Conservation (phyloP, 2,888 invertebrate species). For the Blastobasis adustella region DNA sequence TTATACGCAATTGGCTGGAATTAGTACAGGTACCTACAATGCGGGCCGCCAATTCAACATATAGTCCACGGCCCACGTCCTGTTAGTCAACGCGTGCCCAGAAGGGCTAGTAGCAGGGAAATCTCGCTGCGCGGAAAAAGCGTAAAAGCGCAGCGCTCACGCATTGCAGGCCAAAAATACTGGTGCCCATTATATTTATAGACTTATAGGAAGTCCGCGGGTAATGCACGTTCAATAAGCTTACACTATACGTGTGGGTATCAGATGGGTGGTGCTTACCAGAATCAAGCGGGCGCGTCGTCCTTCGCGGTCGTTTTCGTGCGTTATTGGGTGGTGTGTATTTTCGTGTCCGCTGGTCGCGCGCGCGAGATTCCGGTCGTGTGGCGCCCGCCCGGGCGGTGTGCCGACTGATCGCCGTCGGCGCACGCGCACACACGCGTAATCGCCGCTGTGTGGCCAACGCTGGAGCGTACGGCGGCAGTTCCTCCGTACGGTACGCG, state of each 20-base stretch:
- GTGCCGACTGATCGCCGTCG: slow-evolving; percentile 60
- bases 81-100: slow-evolving; percentile 1
- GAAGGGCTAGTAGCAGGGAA: slow-evolving; percentile 17
- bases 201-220: slow-evolving; percentile 14
- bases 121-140: slow-evolving; percentile 25
- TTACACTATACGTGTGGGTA: background rate
- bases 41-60: too few species aligned
- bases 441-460: too few species aligned
- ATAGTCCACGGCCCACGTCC: too few species aligned
- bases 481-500: too few species aligned
- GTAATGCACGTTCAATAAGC: too few species aligned
- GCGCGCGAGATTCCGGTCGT: slow-evolving; percentile 71
- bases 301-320: slow-evolving; percentile 46
- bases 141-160: slow-evolving; percentile 41
- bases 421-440: slow-evolving; percentile 18
- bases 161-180: slow-evolving; percentile 60
- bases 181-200: slow-evolving; percentile 44
- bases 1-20: too few species aligned
- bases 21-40: too few species aligned
- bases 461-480: too few species aligned
- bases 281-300: slow-evolving; percentile 67
- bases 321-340: slow-evolving; percentile 49
- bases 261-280: slow-evolving; percentile 39
- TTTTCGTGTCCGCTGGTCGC: slow-evolving; percentile 53
- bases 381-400: slow-evolving; percentile 74